Evolutionary conservation across 2,797 vertebrate species (phyloP).

Genomic region (Taenioides sp.): DNA sequence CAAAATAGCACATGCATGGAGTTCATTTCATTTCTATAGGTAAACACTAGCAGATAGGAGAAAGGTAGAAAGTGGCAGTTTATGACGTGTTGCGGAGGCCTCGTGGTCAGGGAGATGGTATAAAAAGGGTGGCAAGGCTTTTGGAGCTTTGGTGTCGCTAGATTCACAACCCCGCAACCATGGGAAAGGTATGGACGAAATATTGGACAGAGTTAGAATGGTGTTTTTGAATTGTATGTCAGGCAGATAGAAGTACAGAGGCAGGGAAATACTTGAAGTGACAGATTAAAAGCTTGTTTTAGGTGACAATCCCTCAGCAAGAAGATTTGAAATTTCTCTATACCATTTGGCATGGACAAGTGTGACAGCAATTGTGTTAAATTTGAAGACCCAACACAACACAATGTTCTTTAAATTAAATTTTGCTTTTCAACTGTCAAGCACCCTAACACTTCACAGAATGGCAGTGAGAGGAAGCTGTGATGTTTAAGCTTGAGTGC

Average conservation of each 20-base stretch:
- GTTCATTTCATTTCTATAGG: conserved; percentile 73
- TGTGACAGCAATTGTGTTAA: conserved; percentile 19
- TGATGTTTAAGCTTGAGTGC: conserved; percentile 56
- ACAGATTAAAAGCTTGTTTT: conserved; percentile 16
- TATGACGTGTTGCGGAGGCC: conserved; percentile 67
- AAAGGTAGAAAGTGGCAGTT: conserved; percentile 69
- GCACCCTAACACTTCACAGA: conserved; percentile 16
- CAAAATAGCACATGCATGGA: conserved; percentile 60
- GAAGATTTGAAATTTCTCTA: conserved; percentile 13
- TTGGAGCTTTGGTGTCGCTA: conserved; percentile 45
- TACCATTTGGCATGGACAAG: conserved; percentile 16
- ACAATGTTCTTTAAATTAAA: conserved; percentile 16
- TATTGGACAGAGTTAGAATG: background rate
- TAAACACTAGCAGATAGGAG: conserved; percentile 76
- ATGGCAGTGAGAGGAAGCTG: conserved; percentile 15
- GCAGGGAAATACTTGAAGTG: conserved; percentile 11
- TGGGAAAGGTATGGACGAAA: conserved; percentile 79
- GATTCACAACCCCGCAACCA: conserved; percentile 66
- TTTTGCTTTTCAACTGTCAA: conserved; percentile 36
- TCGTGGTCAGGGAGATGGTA: conserved; percentile 60
- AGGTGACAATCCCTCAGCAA: background rate
- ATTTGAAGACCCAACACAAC: conserved; percentile 15
- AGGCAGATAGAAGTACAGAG: conserved; percentile 1
- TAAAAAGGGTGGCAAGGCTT: conserved; percentile 64
- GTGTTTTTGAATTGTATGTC: conserved; percentile 9